A percentile compares a stretch with the other conserved stretches of the same genome.
phyloP scores from a whole-genome alignment of 2,113 vertebrate genomes.

The Bos javanicus region DNA sequence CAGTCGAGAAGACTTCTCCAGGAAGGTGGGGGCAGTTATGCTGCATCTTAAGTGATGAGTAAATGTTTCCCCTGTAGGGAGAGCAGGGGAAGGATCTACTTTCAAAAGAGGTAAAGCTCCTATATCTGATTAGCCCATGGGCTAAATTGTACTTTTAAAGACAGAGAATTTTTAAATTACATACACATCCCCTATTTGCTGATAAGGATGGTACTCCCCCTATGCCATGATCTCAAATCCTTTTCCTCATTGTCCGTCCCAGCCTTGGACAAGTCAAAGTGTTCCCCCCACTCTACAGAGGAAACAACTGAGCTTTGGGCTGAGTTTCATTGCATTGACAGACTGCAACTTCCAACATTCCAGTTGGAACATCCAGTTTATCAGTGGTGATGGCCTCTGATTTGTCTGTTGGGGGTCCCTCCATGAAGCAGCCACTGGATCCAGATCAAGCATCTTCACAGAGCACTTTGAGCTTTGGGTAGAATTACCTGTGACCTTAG shows the following conservation, averaged over 20 bases:
- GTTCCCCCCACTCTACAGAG: background rate
- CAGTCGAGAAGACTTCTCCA: background rate
- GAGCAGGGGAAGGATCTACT: background rate
- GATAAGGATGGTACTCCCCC: background rate
- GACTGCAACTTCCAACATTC: background rate
- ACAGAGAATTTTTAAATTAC: background rate
- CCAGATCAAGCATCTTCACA: background rate
- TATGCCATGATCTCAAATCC: background rate
- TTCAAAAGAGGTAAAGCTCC: background rate
- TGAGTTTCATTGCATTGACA: background rate
- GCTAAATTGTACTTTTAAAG: background rate
- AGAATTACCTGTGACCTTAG: background rate
- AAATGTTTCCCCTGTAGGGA: background rate
- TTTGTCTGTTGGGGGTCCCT: background rate
- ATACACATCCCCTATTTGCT: background rate
- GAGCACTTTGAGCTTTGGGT: background rate
- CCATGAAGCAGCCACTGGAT: rapidly evolving
- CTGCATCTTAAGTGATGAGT: background rate
- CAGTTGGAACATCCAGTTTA: background rate
- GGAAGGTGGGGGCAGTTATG: rapidly evolving
- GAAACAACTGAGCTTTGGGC: background rate
- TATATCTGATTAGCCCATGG: background rate
- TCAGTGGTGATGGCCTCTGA: background rate
- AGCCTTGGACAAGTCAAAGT: background rate
- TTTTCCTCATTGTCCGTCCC: background rate